Conservation (phyloP, 2,888 invertebrate species). For the Cyclophora punctaria region DNA sequence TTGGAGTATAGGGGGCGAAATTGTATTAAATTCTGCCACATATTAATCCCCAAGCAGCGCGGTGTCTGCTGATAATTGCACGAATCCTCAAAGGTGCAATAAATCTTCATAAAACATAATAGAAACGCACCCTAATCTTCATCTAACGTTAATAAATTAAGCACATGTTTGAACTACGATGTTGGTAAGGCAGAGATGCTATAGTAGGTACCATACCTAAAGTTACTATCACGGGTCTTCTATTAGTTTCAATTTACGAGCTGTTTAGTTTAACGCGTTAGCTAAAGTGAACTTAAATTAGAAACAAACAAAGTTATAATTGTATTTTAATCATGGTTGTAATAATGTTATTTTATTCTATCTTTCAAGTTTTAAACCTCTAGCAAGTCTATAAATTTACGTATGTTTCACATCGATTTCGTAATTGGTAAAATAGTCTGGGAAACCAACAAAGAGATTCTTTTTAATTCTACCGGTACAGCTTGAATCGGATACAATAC, state of each 20-base stretch:
- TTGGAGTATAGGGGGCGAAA: conserved; percentile 29
- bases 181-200: no score
- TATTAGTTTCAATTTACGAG: conserved; percentile 23
- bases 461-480: no score
- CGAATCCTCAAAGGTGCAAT: conserved; percentile 47
- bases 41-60: conserved; percentile 47
- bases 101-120: conserved; percentile 58
- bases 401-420: no score
- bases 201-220: conserved; percentile 12
- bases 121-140: conserved; percentile 31
- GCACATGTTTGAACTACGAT: conserved; percentile 22
- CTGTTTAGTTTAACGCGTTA: conserved; percentile 20
- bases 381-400: no score
- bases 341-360: no score
- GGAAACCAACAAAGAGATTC: no score
- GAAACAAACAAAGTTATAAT: no score
- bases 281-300: conserved; percentile 3
- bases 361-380: no score
- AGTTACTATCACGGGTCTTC: conserved; percentile 18
- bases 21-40: conserved; percentile 37
- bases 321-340: no score
- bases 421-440: no score
- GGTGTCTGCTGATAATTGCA: conserved; percentile 49
- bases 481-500: conserved; percentile 1
- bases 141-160: conserved; percentile 40